Evolutionary conservation across 2,888 invertebrate genomes (phyloP).

Genomic region (Microdon myrmicae): DNA sequence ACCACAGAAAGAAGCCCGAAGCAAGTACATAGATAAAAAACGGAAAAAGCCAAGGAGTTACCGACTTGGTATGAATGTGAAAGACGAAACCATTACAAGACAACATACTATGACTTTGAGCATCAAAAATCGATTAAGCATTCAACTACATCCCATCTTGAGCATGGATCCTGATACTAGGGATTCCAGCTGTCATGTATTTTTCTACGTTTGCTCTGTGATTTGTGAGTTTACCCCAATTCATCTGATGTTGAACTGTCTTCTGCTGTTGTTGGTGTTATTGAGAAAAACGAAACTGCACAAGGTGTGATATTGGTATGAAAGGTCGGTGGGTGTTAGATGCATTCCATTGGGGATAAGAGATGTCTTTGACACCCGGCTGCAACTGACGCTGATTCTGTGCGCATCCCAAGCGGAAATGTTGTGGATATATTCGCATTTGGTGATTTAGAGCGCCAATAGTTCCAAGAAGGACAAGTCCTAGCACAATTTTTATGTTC

Average conservation of each 20-base stretch:
- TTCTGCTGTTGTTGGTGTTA: slow-evolving; percentile 22
- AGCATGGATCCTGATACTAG: not conserved
- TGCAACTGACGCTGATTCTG: no score
- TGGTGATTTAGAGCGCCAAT: no score
- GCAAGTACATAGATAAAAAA: not conserved
- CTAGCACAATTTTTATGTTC: no score
- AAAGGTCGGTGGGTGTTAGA: no score
- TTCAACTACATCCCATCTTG: slow-evolving; percentile 22
- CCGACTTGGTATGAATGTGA: no score
- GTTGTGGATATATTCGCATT: no score
- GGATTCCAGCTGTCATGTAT: slow-evolving; percentile 5
- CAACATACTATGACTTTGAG: slow-evolving; percentile 41
- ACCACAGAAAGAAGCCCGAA: slow-evolving; percentile 1
- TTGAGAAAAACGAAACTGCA: slow-evolving; percentile 10
- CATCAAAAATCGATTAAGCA: slow-evolving; percentile 51
- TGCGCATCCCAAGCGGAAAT: no score
- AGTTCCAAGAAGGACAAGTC: no score
- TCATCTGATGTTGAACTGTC: slow-evolving; percentile 18
- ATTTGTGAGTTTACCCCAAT: slow-evolving; percentile 9
- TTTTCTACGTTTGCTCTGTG: no score
- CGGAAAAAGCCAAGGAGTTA: slow-evolving; percentile 2
- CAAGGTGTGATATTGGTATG: no score
- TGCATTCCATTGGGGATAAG: no score
- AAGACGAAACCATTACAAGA: slow-evolving; percentile 27
- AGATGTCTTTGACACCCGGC: no score